These are phyloP conservation scores for Myotis davidii DNA, from an alignment of 2,113 vertebrate species.

Conservation along the genomic window DNA sequence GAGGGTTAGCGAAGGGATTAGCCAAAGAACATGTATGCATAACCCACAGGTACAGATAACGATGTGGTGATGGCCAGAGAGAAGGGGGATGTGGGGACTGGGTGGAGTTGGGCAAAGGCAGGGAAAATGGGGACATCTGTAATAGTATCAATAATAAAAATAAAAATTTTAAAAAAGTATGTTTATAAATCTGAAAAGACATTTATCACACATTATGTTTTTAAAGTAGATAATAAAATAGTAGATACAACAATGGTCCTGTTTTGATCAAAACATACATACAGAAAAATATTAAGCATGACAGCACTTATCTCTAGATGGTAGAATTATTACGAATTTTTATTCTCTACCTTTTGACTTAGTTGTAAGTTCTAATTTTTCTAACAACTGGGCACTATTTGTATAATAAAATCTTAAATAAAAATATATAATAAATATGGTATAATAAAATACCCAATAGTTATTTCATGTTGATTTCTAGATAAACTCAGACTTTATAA, in stretches of 20 bases:
- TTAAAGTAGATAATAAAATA: conserved; percentile 34
- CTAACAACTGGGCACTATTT: conserved; percentile 16
- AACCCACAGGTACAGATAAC: too few relatives aligned
- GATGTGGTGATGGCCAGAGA: too few relatives aligned
- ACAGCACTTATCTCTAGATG: not conserved
- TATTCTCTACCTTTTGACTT: not conserved
- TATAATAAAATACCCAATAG: not conserved
- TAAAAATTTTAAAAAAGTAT: not conserved
- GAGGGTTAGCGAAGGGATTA: not conserved
- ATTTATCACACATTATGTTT: not conserved
- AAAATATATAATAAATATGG: conserved; percentile 15
- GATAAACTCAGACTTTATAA: conserved; percentile 36
- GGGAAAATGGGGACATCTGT: too few relatives aligned
- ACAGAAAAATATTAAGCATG: conserved; percentile 31
- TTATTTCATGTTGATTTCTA: conserved; percentile 1
- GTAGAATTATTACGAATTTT: conserved; percentile 1
- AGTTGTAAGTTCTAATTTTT: not conserved
- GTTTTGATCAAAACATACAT: conserved; percentile 24
- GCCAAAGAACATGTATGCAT: not conserved
- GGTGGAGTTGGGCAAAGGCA: too few relatives aligned
- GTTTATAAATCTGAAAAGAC: not conserved
- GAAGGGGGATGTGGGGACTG: too few relatives aligned
- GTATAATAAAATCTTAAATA: not conserved
- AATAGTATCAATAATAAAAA: too few relatives aligned
- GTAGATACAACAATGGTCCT: not conserved